Evolutionary conservation across 2,888 invertebrate species (phyloP).

Genomic region (Cyclophora albipunctata): DNA sequence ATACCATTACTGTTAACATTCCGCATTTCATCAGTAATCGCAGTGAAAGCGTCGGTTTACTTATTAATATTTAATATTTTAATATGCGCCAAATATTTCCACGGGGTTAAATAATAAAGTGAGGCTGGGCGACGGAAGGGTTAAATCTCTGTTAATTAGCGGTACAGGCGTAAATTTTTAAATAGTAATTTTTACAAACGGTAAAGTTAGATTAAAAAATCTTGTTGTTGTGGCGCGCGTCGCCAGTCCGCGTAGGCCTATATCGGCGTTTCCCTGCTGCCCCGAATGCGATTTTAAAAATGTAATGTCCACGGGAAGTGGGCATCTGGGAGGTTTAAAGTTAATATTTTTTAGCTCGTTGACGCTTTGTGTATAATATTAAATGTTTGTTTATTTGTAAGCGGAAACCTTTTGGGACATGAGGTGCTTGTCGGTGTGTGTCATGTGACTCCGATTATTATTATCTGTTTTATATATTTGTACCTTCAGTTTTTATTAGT

Average conservation of each 20-base stretch:
- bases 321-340: constrained; percentile 62
- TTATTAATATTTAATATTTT: constrained; percentile 73
- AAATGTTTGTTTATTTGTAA: constrained; percentile 61
- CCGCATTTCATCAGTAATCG: constrained; percentile 7
- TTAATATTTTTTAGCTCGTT: constrained; percentile 58
- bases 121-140: constrained; percentile 71
- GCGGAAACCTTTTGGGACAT: constrained; percentile 38
- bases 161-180: constrained; percentile 68
- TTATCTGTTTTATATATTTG: constrained; percentile 30
- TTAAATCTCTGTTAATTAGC: constrained; percentile 75
- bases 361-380: constrained; percentile 59
- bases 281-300: constrained; percentile 67
- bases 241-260: constrained; percentile 63
- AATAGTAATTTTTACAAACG: constrained; percentile 76
- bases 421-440: constrained; percentile 16
- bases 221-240: constrained; percentile 51
- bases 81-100: constrained; percentile 75
- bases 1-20: too few species aligned
- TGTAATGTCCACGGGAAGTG: constrained; percentile 57
- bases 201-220: constrained; percentile 75
- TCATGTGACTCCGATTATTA: constrained; percentile 40
- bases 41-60: constrained; percentile 33
- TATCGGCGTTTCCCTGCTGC: constrained; percentile 41
- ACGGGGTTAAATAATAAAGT: constrained; percentile 68
- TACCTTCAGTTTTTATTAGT: constrained; percentile 19